phyloP scores from a whole-genome alignment of 2,113 vertebrate species.

The Myodes glareolus region DNA sequence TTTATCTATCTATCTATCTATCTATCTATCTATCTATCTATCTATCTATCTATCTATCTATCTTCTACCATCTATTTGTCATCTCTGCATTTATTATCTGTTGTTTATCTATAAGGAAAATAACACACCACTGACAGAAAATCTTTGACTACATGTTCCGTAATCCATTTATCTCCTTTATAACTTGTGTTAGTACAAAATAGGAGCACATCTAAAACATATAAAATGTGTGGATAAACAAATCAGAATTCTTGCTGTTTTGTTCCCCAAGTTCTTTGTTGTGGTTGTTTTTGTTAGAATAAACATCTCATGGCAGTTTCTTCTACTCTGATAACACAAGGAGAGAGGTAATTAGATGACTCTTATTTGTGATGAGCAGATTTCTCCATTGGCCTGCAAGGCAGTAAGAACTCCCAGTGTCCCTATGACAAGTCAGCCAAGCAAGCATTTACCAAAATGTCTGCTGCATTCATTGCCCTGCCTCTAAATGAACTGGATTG shows the following conservation, averaged over 20 bases:
- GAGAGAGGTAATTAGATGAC: not conserved
- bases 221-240: not conserved
- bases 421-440: not conserved
- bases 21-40: not conserved
- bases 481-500: not conserved
- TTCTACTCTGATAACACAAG: not conserved
- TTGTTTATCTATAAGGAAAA: not conserved
- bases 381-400: not conserved
- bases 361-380: not conserved
- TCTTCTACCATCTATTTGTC: not conserved
- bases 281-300: not conserved
- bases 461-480: not conserved
- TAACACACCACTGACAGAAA: not conserved
- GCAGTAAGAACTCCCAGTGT: not conserved
- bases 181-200: fast-evolving
- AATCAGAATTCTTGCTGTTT: not conserved
- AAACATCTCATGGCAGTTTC: not conserved
- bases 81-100: not conserved
- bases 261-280: not conserved
- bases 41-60: too few relatives aligned
- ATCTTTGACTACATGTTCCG: not conserved
- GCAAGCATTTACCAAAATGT: not conserved
- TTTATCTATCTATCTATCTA: not conserved
- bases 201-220: not conserved
- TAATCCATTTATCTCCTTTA: not conserved